Percentiles rank a stretch among this genome's conserved stretches.
These are phyloP conservation scores for Thryonomys swinderianus DNA, from an alignment of 2,113 vertebrate species.

Conservation along the genomic window DNA sequence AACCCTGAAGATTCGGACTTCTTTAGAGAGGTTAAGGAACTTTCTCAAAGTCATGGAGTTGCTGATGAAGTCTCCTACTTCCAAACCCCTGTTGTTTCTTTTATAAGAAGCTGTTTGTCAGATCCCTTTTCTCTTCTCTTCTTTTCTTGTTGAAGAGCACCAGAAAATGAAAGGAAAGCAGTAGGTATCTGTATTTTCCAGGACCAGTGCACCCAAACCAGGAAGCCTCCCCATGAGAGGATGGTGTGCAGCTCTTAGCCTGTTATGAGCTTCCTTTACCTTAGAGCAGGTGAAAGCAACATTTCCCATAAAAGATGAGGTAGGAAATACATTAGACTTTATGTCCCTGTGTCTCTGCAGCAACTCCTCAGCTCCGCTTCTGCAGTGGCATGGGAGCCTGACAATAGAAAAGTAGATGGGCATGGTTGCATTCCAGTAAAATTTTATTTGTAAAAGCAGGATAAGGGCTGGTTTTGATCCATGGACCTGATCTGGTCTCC, in stretches of 20 bases:
- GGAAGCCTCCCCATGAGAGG: background rate
- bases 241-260: background rate
- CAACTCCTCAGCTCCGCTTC: background rate
- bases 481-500: background rate
- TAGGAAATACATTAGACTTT: background rate
- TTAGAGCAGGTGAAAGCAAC: background rate
- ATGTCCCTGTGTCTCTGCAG: background rate
- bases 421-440: conserved; percentile 1
- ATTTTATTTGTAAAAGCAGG: conserved; percentile 41
- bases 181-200: background rate
- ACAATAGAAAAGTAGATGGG: background rate
- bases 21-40: background rate
- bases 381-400: background rate
- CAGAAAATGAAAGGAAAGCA: background rate
- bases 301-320: background rate
- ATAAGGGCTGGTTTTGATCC: background rate
- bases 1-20: background rate
- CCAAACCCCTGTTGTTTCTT: background rate
- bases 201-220: background rate
- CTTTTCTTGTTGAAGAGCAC: background rate
- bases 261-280: background rate
- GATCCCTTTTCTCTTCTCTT: background rate
- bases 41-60: background rate
- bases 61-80: background rate
- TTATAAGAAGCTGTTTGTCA: background rate